Percentiles rank a stretch among this genome's conserved stretches.
phyloP scores from a whole-genome alignment of 30 jellyfish, hydroid and myxozoan species.

The Nemopilema nomurai region DNA sequence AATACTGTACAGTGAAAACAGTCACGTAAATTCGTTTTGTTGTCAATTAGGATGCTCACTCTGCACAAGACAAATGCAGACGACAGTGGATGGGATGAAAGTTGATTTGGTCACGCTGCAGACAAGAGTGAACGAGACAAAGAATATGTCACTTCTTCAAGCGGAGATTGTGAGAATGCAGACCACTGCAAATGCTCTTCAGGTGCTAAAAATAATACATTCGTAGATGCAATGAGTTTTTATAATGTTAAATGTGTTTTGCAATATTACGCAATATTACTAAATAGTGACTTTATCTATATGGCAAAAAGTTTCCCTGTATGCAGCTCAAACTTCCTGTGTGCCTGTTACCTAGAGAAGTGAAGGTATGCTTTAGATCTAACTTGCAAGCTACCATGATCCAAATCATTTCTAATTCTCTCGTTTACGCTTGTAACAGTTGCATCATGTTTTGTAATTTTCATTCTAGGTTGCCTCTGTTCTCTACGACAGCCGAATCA shows the following conservation, averaged over 20 bases:
- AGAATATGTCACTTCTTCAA: slow-evolving; percentile 57
- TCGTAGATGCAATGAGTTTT: background rate
- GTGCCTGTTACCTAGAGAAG: too few relatives aligned
- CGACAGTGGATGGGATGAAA: slow-evolving; percentile 56
- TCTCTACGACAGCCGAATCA: slow-evolving; percentile 55
- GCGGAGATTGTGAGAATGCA: slow-evolving; percentile 57
- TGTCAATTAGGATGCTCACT: slow-evolving; percentile 76
- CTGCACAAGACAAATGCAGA: slow-evolving; percentile 87
- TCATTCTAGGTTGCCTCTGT: slow-evolving; percentile 57
- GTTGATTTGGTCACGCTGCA: slow-evolving; percentile 39
- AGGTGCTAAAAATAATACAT: slow-evolving; percentile 24
- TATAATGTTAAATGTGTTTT: too few relatives aligned
- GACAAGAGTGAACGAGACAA: slow-evolving; percentile 68
- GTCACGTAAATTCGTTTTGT: too few relatives aligned
- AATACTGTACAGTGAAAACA: too few relatives aligned
- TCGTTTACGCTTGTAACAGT: too few relatives aligned
- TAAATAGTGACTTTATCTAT: too few relatives aligned
- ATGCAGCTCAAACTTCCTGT: too few relatives aligned
- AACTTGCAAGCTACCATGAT: background rate
- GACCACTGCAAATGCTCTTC: slow-evolving; percentile 24
- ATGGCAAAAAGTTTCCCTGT: too few relatives aligned
- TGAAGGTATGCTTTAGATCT: too few relatives aligned
- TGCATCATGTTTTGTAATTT: too few relatives aligned
- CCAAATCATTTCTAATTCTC: background rate
- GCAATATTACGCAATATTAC: too few relatives aligned